A percentile compares a stretch with the other conserved stretches of the same genome.
These are phyloP conservation scores for Nebria salina DNA, from an alignment of 2,888 invertebrate genomes.

Conservation along the genomic window DNA sequence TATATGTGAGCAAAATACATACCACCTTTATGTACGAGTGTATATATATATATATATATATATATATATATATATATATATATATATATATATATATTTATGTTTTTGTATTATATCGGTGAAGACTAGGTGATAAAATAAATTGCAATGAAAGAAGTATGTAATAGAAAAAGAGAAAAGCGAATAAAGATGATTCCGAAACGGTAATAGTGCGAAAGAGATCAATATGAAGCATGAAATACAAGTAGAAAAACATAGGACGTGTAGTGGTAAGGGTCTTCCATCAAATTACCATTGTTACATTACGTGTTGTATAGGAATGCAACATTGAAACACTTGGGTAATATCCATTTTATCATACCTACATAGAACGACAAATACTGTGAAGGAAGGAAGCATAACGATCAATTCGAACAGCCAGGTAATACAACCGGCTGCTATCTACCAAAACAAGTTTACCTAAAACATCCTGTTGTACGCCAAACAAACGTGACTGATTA, in stretches of 20 bases:
- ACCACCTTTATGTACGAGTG: conserved; percentile 3
- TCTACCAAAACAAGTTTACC: background rate
- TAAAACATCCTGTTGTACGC: background rate
- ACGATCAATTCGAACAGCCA: background rate
- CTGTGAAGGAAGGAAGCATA: background rate
- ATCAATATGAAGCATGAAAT: background rate
- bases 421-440: background rate
- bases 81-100: background rate
- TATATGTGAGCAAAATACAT: conserved; percentile 37
- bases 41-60: conserved; percentile 12
- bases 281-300: conserved; percentile 41
- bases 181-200: background rate
- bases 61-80: conserved; percentile 4
- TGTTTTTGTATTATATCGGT: conserved; percentile 34
- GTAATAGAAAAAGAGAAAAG: conserved; percentile 26
- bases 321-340: background rate
- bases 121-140: conserved; percentile 39
- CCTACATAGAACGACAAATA: background rate
- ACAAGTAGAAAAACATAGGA: conserved; percentile 23
- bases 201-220: background rate
- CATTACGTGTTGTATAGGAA: conserved; percentile 10
- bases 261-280: conserved; percentile 4
- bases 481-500: conserved; percentile 1
- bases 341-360: conserved; percentile 12
- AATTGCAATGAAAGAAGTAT: conserved; percentile 41